Conservation (phyloP, 2,888 invertebrate genomes). For the Xylocampa areola region DNA sequence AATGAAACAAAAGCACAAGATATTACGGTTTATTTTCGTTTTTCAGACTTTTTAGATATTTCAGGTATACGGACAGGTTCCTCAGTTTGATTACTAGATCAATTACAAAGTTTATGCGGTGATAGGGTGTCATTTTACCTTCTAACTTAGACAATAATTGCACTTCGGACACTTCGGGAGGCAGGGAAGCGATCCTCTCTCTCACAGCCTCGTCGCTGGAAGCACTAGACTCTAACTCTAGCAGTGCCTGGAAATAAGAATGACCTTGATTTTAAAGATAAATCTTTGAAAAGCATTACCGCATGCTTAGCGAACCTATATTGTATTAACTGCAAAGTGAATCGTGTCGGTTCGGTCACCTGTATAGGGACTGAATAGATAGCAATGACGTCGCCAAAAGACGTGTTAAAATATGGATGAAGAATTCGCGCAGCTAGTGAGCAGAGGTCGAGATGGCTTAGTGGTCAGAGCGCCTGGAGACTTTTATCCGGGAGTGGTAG, state of each 20-base stretch:
- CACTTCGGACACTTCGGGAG: constrained; percentile 98
- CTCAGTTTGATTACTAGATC: constrained; percentile 29
- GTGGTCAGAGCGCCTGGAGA: no score
- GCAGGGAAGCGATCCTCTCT: constrained; percentile 97
- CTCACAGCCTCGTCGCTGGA: constrained; percentile 98
- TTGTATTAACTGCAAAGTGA: no score
- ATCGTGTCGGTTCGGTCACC: no score
- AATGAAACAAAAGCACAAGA: constrained; percentile 56
- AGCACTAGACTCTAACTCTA: constrained; percentile 97
- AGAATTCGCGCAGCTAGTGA: no score
- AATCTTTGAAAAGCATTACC: no score
- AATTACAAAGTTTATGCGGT: constrained; percentile 52
- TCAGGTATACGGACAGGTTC: constrained; percentile 21
- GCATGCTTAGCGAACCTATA: no score
- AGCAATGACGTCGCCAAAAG: no score
- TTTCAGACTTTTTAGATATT: constrained; percentile 16
- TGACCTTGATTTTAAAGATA: not conserved
- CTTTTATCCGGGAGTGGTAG: no score
- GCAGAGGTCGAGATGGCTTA: no score
- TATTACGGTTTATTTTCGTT: constrained; percentile 25
- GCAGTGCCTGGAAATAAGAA: constrained; percentile 87
- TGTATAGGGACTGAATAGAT: no score
- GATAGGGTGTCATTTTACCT: constrained; percentile 88
- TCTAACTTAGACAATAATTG: constrained; percentile 95
- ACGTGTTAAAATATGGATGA: no score